These are phyloP conservation scores for Drosophila quinaria DNA, from an alignment of 2,888 invertebrate species.

Conservation along the genomic window DNA sequence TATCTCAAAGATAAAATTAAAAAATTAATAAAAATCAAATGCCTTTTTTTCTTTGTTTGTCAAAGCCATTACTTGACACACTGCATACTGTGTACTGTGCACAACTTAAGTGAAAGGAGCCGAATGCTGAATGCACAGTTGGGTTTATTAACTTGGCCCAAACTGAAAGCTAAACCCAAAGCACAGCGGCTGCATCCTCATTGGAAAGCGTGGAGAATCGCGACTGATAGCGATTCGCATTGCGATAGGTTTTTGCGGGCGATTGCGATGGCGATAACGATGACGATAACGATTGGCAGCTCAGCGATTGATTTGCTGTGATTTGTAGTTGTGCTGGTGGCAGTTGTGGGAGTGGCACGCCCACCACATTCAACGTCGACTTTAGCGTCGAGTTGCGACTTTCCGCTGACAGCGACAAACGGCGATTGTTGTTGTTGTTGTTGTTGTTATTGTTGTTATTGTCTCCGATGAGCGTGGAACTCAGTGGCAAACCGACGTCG, in stretches of 20 bases:
- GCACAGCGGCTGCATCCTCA: conserved; percentile 83
- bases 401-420: conserved; percentile 67
- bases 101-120: conserved; percentile 12
- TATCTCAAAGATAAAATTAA: not conserved
- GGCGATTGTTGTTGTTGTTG: conserved; percentile 36
- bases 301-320: conserved; percentile 17
- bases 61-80: conserved; percentile 3
- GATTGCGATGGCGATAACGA: conserved; percentile 57
- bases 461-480: conserved; percentile 74
- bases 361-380: conserved; percentile 77
- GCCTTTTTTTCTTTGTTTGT: not conserved
- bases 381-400: conserved; percentile 85
- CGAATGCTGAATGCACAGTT: not conserved
- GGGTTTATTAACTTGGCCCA: conserved; percentile 35
- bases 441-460: conserved; percentile 19
- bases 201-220: conserved; percentile 84
- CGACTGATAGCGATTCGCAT: conserved; percentile 78
- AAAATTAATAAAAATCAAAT: not conserved
- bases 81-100: not conserved
- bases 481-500: conserved; percentile 90
- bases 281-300: conserved; percentile 17
- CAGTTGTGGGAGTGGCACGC: conserved; percentile 75
- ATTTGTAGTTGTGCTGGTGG: conserved; percentile 47
- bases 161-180: conserved; percentile 85
- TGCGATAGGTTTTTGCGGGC: conserved; percentile 81